These are phyloP conservation scores for Scarus forsteni DNA, from an alignment of 2,797 vertebrate genomes.

Conservation along the genomic window DNA sequence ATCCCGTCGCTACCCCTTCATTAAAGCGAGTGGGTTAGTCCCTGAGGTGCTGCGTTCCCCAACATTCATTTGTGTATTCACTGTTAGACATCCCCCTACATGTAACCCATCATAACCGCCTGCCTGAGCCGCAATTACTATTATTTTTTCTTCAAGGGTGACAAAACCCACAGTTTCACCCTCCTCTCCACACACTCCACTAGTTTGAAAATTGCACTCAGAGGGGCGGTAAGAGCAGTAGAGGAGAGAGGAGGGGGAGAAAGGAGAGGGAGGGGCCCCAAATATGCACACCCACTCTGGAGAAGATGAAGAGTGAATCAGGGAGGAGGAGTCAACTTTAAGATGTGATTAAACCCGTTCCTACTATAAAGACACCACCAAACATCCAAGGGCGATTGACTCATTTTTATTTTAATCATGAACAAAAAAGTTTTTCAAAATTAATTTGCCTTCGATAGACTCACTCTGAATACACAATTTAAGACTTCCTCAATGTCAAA, in stretches of 20 bases:
- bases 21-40: conserved; percentile 37
- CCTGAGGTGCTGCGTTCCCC: conserved; percentile 6
- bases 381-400: conserved; percentile 42
- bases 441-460: conserved; percentile 5
- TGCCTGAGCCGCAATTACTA: conserved; percentile 29
- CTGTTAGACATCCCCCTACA: conserved; percentile 29
- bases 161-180: conserved; percentile 19
- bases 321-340: conserved; percentile 36
- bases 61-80: conserved; percentile 35
- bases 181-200: conserved; percentile 24
- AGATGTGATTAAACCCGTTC: conserved; percentile 49
- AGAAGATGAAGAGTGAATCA: conserved; percentile 44
- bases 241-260: not conserved
- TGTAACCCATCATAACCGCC: conserved; percentile 36
- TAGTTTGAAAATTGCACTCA: conserved; percentile 53
- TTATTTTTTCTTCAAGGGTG: conserved; percentile 30
- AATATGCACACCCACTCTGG: conserved; percentile 30
- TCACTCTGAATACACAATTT: not conserved
- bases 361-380: conserved; percentile 13
- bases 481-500: conserved; percentile 4
- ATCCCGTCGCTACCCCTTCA: conserved; percentile 39
- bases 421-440: not conserved
- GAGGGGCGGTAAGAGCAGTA: conserved; percentile 11
- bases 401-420: conserved; percentile 20
- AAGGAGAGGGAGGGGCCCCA: not conserved